A percentile compares a stretch with the other conserved stretches of the same genome.
Evolutionary conservation across 2,888 invertebrate genomes (phyloP).

Genomic region (Taenaris catops): DNA sequence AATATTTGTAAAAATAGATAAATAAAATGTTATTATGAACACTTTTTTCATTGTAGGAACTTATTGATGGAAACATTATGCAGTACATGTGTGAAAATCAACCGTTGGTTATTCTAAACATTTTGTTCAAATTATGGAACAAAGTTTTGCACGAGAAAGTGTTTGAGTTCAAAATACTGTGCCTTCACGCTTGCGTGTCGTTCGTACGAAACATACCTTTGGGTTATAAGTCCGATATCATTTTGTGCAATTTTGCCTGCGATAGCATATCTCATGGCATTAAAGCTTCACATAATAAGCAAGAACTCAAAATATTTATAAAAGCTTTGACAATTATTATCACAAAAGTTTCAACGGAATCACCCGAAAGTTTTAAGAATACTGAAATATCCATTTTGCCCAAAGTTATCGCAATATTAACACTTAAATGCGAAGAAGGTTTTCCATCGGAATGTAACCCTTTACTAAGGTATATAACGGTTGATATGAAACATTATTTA

Average conservation of each 20-base stretch:
- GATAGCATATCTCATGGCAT: conserved; percentile 75
- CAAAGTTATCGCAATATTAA: conserved; percentile 73
- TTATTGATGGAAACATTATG: conserved; percentile 48
- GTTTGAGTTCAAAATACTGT: conserved; percentile 71
- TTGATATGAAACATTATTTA: conserved; percentile 65
- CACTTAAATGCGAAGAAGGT: conserved; percentile 54
- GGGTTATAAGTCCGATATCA: conserved; percentile 64
- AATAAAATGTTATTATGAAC: too few relatives aligned
- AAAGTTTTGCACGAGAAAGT: conserved; percentile 63
- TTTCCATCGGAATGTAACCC: conserved; percentile 44
- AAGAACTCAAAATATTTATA: conserved; percentile 42
- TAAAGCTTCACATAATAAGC: conserved; percentile 44
- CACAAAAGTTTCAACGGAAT: conserved; percentile 33
- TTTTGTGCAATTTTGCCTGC: conserved; percentile 77
- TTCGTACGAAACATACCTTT: conserved; percentile 65
- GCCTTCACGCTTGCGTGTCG: conserved; percentile 77
- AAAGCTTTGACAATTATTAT: conserved; percentile 65
- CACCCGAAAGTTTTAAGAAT: conserved; percentile 48
- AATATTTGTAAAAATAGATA: too few relatives aligned
- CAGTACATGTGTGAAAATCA: conserved; percentile 60
- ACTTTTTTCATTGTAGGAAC: conserved; percentile 40
- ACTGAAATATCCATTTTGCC: conserved; percentile 72
- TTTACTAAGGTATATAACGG: conserved; percentile 73
- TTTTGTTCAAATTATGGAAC: conserved; percentile 69
- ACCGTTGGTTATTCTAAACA: conserved; percentile 72